Evolutionary conservation across 2,888 invertebrate species (phyloP), one percentile per base, ranked within the genome.

Genomic region (Eupithecia inturbata): DNA sequence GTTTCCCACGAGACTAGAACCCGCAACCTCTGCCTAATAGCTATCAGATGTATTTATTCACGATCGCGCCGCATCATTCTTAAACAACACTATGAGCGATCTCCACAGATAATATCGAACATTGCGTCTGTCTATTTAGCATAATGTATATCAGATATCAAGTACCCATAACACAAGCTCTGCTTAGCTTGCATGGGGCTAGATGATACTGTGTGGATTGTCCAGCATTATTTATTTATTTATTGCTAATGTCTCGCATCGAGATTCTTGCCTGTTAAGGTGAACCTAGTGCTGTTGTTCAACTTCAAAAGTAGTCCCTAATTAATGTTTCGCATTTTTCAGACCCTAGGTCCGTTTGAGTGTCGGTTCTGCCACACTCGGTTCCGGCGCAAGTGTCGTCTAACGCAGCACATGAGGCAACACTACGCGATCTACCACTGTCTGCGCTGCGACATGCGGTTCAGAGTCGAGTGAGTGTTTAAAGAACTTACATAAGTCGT

Each of bases 291-390:
- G 26, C 14, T 57, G 1, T 31, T 6, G 28, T 28, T 22, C 60
- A 60, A 3, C 9, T 19, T 16, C 19, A 62, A 16, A 28, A 31
- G 19, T 19, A 19, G 3, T 6, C 10, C 28, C 22, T 62, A 6
- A 33, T 31, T 33, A 36, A 64, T 12, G 10, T 66, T 22, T 22
- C 22, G 22, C 22, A 19, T 62, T 31, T 80, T 79, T 14, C 85
- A 91, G 91, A 77, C 85, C 0, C 80, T 86, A 14, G 91, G 92
- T 3, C 77, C 84, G 2, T 86, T 89, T 72, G 89, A 90, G 76
- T 94, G 94, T 77, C 87, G 89, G 0, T 91, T 93, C 80, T 94
- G 94, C 70, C 88, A 84, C 69, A 91, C 91, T 87, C 85, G 92
- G 0, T 93, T 92, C 82, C 90, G 88, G 68, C 89, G 88, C 87